A percentile compares a stretch with the other conserved stretches of the same genome.
phyloP scores from a whole-genome alignment of 2,797 vertebrate genomes.

The Helarctos malayanus region DNA sequence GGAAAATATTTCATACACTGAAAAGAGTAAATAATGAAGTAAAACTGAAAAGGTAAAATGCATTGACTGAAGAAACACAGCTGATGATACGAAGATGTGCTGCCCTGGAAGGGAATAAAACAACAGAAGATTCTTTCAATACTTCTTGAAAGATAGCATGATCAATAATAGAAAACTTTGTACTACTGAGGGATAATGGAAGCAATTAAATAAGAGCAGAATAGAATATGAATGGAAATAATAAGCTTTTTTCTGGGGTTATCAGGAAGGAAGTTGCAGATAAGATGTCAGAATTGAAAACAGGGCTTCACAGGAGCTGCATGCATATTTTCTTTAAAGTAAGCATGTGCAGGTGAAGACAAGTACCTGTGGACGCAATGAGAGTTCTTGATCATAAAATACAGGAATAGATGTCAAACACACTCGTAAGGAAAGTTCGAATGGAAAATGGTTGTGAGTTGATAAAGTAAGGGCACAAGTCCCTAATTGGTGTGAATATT shows the following conservation, averaged over 20 bases:
- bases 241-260: not conserved
- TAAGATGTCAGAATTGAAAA: constrained; percentile 53
- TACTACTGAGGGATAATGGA: constrained; percentile 18
- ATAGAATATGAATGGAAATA: constrained; percentile 52
- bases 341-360: not conserved
- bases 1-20: not conserved
- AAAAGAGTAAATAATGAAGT: constrained; percentile 40
- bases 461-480: not conserved
- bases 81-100: not conserved
- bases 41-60: not conserved
- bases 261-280: not conserved
- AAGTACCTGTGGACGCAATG: not conserved
- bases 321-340: constrained; percentile 60
- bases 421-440: not conserved
- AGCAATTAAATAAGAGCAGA: constrained; percentile 56
- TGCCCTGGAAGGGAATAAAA: constrained; percentile 51
- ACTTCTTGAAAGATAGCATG: constrained; percentile 41
- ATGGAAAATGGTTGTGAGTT: not conserved
- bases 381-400: not conserved
- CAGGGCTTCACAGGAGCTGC: not conserved
- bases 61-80: not conserved
- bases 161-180: constrained; percentile 65
- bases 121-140: not conserved
- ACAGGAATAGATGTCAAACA: not conserved
- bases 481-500: not conserved